Percentiles rank a stretch among this genome's conserved stretches.
phyloP scores from a whole-genome alignment of 2,888 invertebrate species.

The Thysanoteuthis rhombus region DNA sequence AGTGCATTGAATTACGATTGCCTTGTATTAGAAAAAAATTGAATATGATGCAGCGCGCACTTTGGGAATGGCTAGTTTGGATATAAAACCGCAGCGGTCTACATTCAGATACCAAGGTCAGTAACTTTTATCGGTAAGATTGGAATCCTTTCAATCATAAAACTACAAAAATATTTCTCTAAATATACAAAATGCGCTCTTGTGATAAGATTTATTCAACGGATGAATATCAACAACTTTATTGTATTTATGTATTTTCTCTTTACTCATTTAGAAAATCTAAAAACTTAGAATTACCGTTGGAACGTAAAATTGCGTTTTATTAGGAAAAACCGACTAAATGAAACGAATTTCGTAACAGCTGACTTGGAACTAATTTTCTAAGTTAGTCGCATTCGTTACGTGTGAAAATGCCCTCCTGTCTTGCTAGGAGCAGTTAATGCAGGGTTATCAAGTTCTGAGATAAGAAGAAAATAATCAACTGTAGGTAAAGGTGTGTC shows the following conservation, averaged over 20 bases:
- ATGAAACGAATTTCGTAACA: background rate
- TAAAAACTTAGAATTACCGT: background rate
- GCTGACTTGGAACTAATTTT: background rate
- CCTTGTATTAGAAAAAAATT: too few species aligned
- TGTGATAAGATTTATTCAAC: background rate
- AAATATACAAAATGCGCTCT: background rate
- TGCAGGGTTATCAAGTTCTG: background rate
- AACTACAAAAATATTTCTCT: too few species aligned
- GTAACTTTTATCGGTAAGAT: too few species aligned
- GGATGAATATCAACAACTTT: background rate
- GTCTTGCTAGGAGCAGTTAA: background rate
- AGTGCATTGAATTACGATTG: too few species aligned
- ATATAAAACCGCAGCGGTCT: too few species aligned
- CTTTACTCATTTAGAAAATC: background rate
- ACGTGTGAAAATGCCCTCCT: conserved; percentile 12
- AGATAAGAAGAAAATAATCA: background rate
- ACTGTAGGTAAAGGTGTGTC: background rate
- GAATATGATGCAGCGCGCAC: too few species aligned
- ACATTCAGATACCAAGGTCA: too few species aligned
- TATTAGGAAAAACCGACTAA: background rate
- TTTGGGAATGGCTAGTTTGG: too few species aligned
- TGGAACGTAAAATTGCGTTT: background rate
- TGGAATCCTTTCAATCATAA: too few species aligned
- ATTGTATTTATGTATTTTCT: background rate
- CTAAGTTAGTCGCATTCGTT: background rate